Evolutionary conservation across 2,113 vertebrate species (phyloP).

Genomic region (Hypanus sabinus): DNA sequence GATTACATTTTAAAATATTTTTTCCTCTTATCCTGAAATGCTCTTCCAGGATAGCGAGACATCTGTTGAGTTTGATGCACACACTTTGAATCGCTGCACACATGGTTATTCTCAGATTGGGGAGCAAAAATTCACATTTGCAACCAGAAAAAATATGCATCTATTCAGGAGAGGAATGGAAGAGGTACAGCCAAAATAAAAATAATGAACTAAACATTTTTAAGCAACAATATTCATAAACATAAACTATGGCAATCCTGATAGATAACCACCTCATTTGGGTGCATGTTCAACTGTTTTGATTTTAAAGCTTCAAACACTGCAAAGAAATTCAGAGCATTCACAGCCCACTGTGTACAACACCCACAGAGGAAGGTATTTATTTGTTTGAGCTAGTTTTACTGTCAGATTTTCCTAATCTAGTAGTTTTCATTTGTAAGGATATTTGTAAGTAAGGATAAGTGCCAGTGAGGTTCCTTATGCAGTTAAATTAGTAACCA

Average conservation of each 20-base stretch:
- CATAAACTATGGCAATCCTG: not conserved
- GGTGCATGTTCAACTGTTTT: not conserved
- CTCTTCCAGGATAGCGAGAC: slow-evolving; percentile 48
- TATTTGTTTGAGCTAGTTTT: too few relatives aligned
- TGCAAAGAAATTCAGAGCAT: too few relatives aligned
- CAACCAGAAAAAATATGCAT: slow-evolving; percentile 48
- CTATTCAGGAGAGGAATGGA: slow-evolving; percentile 49
- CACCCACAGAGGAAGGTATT: too few relatives aligned
- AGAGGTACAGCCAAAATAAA: slow-evolving; percentile 47
- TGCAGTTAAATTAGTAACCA: too few relatives aligned
- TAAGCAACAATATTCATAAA: not conserved
- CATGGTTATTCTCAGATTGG: slow-evolving; percentile 52
- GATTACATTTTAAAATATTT: not conserved
- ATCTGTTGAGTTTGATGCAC: slow-evolving; percentile 55
- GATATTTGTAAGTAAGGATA: too few relatives aligned
- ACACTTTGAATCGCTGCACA: slow-evolving; percentile 56
- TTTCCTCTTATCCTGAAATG: slow-evolving; percentile 42
- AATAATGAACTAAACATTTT: not conserved
- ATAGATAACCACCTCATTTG: not conserved
- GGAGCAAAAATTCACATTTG: slow-evolving; percentile 48
- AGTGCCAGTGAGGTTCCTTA: too few relatives aligned
- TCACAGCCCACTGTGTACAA: too few relatives aligned
- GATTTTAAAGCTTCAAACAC: not conserved
- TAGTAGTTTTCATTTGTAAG: too few relatives aligned
- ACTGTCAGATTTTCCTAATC: too few relatives aligned